A percentile compares a stretch with the other conserved stretches of the same genome.
These are phyloP conservation scores for Cairina moschata DNA, from an alignment of 2,113 vertebrate species.

Conservation along the genomic window DNA sequence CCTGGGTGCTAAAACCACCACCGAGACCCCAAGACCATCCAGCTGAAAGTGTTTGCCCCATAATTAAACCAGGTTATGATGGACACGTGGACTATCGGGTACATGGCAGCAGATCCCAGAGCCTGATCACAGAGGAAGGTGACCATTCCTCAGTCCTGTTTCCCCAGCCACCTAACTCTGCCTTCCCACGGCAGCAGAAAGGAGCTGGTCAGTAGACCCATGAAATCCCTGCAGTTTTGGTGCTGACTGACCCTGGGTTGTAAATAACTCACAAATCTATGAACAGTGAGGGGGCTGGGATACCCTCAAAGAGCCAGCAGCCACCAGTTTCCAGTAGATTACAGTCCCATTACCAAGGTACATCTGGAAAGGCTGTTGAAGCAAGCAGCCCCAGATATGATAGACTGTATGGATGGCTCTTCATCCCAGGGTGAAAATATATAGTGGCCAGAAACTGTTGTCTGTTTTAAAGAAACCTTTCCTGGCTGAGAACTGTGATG, in stretches of 20 bases:
- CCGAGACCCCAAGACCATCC: background rate
- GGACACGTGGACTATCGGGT: background rate
- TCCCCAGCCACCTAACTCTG: background rate
- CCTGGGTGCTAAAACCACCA: background rate
- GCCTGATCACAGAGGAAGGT: background rate
- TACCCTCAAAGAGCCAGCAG: background rate
- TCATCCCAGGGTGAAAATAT: background rate
- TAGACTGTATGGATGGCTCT: background rate
- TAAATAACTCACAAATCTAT: background rate
- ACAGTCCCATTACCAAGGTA: background rate
- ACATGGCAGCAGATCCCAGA: background rate
- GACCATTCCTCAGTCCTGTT: fast-evolving
- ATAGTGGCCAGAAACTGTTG: background rate
- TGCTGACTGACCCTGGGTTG: background rate
- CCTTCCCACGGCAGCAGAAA: background rate
- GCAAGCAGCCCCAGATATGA: background rate
- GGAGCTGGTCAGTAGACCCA: background rate
- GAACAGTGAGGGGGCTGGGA: background rate
- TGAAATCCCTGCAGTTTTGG: background rate
- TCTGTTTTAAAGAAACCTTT: background rate
- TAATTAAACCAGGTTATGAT: background rate
- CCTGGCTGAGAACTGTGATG: background rate
- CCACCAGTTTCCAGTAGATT: background rate
- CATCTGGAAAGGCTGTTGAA: constrained; percentile 18
- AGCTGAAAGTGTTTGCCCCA: constrained; percentile 44